Percentiles rank a stretch among this genome's conserved stretches.
These are phyloP conservation scores for Micoletzkya japonica DNA, from an alignment of 2,888 invertebrate genomes.

Conservation along the genomic window DNA sequence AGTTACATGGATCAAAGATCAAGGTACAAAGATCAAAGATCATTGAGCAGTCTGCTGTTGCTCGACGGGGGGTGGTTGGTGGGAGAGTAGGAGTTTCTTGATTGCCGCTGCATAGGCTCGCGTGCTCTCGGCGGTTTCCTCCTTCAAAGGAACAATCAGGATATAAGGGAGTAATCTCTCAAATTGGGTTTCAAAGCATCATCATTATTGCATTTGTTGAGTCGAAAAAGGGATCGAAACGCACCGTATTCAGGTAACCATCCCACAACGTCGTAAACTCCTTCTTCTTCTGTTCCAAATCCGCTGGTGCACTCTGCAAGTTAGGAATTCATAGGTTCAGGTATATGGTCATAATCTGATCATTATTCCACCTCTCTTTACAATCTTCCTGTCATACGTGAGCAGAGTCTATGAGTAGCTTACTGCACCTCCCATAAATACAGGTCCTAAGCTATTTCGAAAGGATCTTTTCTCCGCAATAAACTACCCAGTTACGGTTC, in stretches of 20 bases:
- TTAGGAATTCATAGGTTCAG: neutral
- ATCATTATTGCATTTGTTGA: neutral
- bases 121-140: conserved; percentile 41
- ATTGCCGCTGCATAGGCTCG: conserved; percentile 39
- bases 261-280: conserved; percentile 19
- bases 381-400: no score
- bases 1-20: neutral
- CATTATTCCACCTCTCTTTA: no score
- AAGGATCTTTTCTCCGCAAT: no score
- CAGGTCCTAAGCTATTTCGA: no score
- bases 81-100: conserved; percentile 39
- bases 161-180: neutral
- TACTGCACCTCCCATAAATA: no score
- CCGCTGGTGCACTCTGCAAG: conserved; percentile 1
- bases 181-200: neutral
- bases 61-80: no score
- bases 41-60: no score
- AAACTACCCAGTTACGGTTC: no score
- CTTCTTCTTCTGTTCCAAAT: neutral
- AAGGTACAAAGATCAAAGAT: neutral
- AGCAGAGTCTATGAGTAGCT: no score
- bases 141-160: conserved; percentile 32
- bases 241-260: conserved; percentile 22
- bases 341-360: no score
- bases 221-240: neutral